Evolutionary conservation across 2,113 vertebrate species (phyloP).

Genomic region (Xenopus laevis): DNA sequence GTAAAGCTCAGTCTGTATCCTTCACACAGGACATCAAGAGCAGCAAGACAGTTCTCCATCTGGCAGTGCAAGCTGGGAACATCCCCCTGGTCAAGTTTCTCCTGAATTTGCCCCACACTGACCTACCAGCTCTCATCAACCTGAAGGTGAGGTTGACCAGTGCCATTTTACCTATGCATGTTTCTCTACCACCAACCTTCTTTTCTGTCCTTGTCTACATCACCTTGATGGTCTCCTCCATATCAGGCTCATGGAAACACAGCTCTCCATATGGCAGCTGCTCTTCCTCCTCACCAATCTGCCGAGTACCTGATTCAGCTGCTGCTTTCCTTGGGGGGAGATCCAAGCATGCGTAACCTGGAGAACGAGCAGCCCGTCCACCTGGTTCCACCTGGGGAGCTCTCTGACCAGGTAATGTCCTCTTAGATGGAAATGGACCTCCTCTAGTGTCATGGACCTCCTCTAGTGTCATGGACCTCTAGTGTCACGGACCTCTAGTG

Average conservation of each 20-base stretch:
- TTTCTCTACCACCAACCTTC: not conserved
- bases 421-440: no score
- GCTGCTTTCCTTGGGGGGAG: constrained; percentile 73
- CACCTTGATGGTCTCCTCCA: not conserved
- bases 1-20: no score
- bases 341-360: constrained; percentile 82
- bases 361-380: constrained; percentile 85
- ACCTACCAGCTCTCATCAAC: constrained; percentile 78
- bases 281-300: constrained; percentile 69
- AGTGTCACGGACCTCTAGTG: no score
- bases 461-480: no score
- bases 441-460: no score
- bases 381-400: constrained; percentile 73
- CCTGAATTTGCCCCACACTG: constrained; percentile 61
- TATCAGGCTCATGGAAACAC: constrained; percentile 86
- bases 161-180: not conserved
- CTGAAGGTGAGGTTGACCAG: constrained; percentile 70
- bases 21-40: constrained; percentile 82
- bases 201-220: no score
- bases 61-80: constrained; percentile 86
- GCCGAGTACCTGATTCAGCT: constrained; percentile 75
- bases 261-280: constrained; percentile 86
- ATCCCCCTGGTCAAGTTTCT: constrained; percentile 73
- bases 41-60: constrained; percentile 80
- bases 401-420: constrained; percentile 71